These are phyloP conservation scores for Abscondita cerata DNA, from an alignment of 2,888 invertebrate species.

Conservation along the genomic window DNA sequence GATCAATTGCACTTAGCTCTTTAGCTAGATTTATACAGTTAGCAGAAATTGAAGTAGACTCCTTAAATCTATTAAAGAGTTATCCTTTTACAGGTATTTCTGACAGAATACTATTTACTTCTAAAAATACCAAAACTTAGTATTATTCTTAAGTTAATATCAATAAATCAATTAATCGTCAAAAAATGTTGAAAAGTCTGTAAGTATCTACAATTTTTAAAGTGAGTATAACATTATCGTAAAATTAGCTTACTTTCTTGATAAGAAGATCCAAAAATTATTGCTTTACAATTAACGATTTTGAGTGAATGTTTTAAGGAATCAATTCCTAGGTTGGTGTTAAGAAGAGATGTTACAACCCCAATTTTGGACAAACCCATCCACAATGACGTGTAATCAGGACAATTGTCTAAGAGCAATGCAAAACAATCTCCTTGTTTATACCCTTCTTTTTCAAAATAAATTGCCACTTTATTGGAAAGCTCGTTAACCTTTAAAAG, in stretches of 20 bases:
- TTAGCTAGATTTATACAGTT: not conserved
- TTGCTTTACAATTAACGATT: conserved; percentile 79
- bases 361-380: conserved; percentile 89
- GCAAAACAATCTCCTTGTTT: conserved; percentile 86
- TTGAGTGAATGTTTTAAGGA: conserved; percentile 84
- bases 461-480: conserved; percentile 79
- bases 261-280: conserved; percentile 74
- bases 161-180: too few relatives aligned
- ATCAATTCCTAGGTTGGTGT: conserved; percentile 83
- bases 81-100: not conserved
- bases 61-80: not conserved
- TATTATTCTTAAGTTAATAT: too few relatives aligned
- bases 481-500: conserved; percentile 84
- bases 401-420: conserved; percentile 86
- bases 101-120: not conserved
- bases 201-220: too few relatives aligned
- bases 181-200: too few relatives aligned
- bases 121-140: too few relatives aligned
- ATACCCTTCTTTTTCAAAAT: conserved; percentile 76
- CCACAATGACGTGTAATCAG: conserved; percentile 90
- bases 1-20: not conserved
- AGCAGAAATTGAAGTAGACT: not conserved
- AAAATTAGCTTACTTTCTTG: conserved; percentile 6
- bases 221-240: conserved; percentile 47
- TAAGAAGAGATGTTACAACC: conserved; percentile 86